Evolutionary conservation across 2,113 vertebrate species (phyloP), one percentile per base, ranked within the genome.

Genomic region (Holacanthus passer): DNA sequence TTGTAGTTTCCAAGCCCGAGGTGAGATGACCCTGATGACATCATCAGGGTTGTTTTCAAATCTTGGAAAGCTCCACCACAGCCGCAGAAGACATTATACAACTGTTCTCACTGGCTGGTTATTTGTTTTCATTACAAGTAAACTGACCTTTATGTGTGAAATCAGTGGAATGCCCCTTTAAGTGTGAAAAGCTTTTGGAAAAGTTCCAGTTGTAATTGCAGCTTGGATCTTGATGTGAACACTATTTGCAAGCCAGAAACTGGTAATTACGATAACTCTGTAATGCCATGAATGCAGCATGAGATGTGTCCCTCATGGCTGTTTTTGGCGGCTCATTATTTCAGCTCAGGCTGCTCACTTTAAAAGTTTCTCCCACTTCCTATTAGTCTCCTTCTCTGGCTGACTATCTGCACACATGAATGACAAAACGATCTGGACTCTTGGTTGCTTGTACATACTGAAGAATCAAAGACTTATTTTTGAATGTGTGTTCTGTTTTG

Each of bases 321-420:
- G 45, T 62, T 63, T 70, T 55, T 63, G 45, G 31, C 8, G 14
- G 31, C 31, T 80, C 58, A 79, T 75, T 80, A 80, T 76, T 71
- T 75, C 27, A 35, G 39, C 12, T 43, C 14, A 55, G 31, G 56
- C 43, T 39, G 13, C n/a, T 41, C 31, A 56, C 43, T 66, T 66
- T 66, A 14, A 62, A 53, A 62, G 48, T 48, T 24, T 35, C 29
- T 73, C 5, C 4, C 4, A 8, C 35, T 24, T 79, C 20, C 55
- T 58, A 39, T 66, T 77, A 64, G 56, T 50, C 17, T 58, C 35
- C 60, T 27, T 17, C 45, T 55, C 58, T 48, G 53, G 60, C 72
- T 60, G 58, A 59, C 35, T 71, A 29, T n/a, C n/a, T 27, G 11
- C 39, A 56, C 35, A 52, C 52, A 59, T 35, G 7, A 67, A 80